A percentile compares a stretch with the other conserved stretches of the same genome.
Conservation (phyloP, 2,888 invertebrate species). For the Bhutanitis thaidina region DNA sequence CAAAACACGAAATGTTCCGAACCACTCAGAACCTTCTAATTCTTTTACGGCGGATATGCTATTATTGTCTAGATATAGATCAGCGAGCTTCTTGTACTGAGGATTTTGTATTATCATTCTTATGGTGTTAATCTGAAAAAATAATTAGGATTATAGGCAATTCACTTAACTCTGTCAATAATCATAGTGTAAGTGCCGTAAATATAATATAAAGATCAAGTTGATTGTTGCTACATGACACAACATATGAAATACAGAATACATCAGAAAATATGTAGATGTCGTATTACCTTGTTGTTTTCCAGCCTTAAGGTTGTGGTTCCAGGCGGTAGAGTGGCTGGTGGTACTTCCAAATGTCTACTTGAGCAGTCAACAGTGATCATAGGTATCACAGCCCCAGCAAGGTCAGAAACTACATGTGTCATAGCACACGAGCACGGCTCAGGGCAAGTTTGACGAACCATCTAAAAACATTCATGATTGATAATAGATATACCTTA, state of each 20-base stretch:
- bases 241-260: no score
- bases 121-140: constrained; percentile 80
- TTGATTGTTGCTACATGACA: no score
- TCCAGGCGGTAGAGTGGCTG: constrained; percentile 81
- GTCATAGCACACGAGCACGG: constrained; percentile 83
- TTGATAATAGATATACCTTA: no score
- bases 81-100: constrained; percentile 83
- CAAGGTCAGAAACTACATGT: constrained; percentile 79
- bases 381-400: constrained; percentile 78
- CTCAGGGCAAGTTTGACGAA: constrained; percentile 80
- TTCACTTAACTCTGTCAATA: no score
- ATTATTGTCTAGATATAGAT: constrained; percentile 89
- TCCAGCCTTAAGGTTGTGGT: constrained; percentile 83
- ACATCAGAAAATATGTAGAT: no score
- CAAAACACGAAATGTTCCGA: constrained; percentile 87
- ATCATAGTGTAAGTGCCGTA: no score
- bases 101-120: constrained; percentile 82
- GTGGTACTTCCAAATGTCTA: constrained; percentile 78
- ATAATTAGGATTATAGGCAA: background rate
- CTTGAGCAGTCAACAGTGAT: constrained; percentile 85
- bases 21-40: constrained; percentile 89
- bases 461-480: constrained; percentile 49
- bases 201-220: no score
- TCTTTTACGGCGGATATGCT: constrained; percentile 81
- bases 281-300: constrained; percentile 83